Evolutionary conservation across 2,113 vertebrate genomes (phyloP), one percentile per base, ranked within the genome.

Genomic region (Andinoacara biseriatus): DNA sequence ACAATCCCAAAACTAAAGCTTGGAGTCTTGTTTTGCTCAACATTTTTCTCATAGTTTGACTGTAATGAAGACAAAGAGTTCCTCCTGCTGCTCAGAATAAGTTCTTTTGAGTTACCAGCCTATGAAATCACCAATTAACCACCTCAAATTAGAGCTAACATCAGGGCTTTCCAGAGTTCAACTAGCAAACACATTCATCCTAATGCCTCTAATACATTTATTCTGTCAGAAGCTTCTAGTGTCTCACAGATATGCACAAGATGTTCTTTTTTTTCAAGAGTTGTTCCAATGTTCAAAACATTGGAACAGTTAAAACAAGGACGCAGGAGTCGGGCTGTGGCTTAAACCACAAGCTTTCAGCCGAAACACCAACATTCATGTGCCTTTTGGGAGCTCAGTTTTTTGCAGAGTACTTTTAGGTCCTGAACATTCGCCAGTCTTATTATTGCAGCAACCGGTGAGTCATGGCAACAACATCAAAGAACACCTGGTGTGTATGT

Each of bases 401-500:
- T 10, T 1, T 67, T 67, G 5, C 63, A 29, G 22, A 49, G 24
- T 29, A 69, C 43, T 5, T 49, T 20, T 52, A 15, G 43, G 17
- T 69, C 43, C 65, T 29, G 40, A 69, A 49, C 26, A 49, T 72
- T 18, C 52, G 26, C 43, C 67, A 7, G 67, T n/a, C 26, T 72
- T 1, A 0, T n/a, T 72, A 54, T 72, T 72, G 67, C 46, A 72
- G 24, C 24, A 69, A 52, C 5, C 1, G 49, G 17, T 33, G 46
- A 72, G 26, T 72, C 67, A 54, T 72, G 67, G 46, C 67, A 72
- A 72, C 67, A 54, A 54, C 67, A 72, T 72, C 67, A 72, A 72
- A 72, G 46, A 72, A 72, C 67, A 72, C 26, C 46, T 72, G 67
- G 18, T 72, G 46, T 72, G 67, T 49, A 52, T 69, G 17, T 69